Conservation (phyloP, 2,888 invertebrate genomes). For the Lampropteryx suffumata region DNA sequence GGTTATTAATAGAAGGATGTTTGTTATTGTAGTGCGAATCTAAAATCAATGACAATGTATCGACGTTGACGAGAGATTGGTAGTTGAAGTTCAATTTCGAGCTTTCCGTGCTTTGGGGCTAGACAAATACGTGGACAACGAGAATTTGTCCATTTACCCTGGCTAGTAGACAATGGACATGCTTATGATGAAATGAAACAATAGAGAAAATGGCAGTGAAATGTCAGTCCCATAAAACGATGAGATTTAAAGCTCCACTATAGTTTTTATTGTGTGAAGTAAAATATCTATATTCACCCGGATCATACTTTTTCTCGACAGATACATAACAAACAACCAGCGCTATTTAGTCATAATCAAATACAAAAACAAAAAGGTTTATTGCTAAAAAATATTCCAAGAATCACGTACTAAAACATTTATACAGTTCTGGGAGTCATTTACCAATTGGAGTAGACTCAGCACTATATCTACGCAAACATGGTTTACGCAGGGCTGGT, state of each 20-base stretch:
- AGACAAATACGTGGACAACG: conserved; percentile 22
- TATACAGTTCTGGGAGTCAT: too few species aligned
- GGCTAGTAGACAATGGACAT: background rate
- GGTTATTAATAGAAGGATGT: conserved; percentile 59
- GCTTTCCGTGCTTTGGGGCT: conserved; percentile 43
- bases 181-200: conserved; percentile 9
- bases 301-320: too few species aligned
- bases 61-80: conserved; percentile 66
- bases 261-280: too few species aligned
- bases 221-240: background rate
- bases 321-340: too few species aligned
- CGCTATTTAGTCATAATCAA: too few species aligned
- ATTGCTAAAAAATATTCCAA: too few species aligned
- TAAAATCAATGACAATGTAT: conserved; percentile 68
- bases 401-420: too few species aligned
- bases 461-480: too few species aligned
- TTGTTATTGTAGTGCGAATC: conserved; percentile 63
- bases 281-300: too few species aligned
- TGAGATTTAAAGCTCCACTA: background rate
- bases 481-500: too few species aligned
- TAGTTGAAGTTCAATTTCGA: conserved; percentile 61
- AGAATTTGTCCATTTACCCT: conserved; percentile 5
- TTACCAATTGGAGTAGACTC: too few species aligned
- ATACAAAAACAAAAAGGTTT: too few species aligned
- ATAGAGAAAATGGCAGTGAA: background rate